Percentiles rank a stretch among this genome's conserved stretches.
Evolutionary conservation across 2,888 invertebrate species (phyloP).

Genomic region (Venusia cambrica): DNA sequence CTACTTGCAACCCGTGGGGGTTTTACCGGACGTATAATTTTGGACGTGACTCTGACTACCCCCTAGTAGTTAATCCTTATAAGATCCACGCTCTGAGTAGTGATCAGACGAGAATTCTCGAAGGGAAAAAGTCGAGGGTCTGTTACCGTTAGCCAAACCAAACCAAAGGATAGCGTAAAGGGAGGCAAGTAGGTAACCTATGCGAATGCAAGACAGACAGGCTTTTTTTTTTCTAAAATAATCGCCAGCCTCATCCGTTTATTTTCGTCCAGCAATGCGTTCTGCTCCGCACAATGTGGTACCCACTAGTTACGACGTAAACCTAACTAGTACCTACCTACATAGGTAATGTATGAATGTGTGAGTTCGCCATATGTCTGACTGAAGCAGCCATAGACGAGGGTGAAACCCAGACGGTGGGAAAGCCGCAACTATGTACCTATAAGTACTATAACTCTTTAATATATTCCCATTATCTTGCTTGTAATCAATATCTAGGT

Average conservation of each 20-base stretch:
- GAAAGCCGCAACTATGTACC: conserved; percentile 5
- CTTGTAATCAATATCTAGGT: conserved; percentile 1
- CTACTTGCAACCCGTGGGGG: no score
- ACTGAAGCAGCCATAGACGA: conserved; percentile 21
- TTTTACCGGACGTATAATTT: no score
- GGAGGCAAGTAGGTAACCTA: no score
- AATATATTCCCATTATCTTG: conserved; percentile 3
- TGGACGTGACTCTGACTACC: no score
- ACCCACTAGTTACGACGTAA: neutral
- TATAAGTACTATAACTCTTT: conserved; percentile 1
- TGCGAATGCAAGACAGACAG: no score
- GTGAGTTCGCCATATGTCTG: conserved; percentile 46
- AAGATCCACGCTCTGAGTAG: no score
- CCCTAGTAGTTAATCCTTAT: no score
- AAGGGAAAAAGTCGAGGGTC: no score
- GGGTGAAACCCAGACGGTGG: conserved; percentile 14
- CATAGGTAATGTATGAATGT: conserved; percentile 48
- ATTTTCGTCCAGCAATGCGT: neutral
- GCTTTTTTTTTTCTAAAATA: no score
- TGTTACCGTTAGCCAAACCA: no score
- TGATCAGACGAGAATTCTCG: no score
- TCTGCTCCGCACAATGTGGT: conserved; percentile 1
- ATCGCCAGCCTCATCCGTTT: neutral
- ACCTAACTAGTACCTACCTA: conserved; percentile 5
- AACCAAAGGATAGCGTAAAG: no score